Evolutionary conservation across 2,797 vertebrate species (phyloP), one percentile per base, ranked within the genome.

Genomic region (Tapera naevia): DNA sequence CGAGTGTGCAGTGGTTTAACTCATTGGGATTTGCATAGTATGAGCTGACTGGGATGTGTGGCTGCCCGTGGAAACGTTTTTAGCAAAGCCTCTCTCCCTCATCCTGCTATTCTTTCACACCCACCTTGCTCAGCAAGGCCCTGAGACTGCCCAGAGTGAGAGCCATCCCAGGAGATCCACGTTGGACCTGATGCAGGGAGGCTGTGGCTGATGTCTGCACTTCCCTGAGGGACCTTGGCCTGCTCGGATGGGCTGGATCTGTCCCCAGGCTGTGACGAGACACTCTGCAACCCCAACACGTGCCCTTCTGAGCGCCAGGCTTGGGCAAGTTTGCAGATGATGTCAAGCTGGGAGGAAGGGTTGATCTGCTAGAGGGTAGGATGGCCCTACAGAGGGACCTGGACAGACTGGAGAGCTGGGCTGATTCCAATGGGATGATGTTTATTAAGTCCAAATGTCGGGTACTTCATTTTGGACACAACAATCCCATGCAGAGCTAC

Each of bases 181-280:
- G 0, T 1, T 27, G 45, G n/a, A 14, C 6, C 7, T 3, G 2
- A 7, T 2, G 17, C 0, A 0, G 35, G 9, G 32, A 7, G 46
- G 37, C 33, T 3, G 2, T 27, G 60, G 13, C 13, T 37, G 35
- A 28, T 22, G 76, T 24, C 32, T 4, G 7, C 13, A 17, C 0
- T 0, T 56, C 43, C 39, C 56, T 0, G 17, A 11, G 50, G 25
- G 23, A 54, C 10, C 13, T 24, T 17, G 35, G 28, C 16, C 18
- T 9, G 7, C n/a, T 28, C 4, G 10, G 25, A 33, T 6, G 56
- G 65, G 62, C 39, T 35, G 35, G 51, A 28, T 32, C 17, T 1
- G 1, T 18, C 37, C 0, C 1, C 30, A 37, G 37, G 81, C 48
- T 37, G 56, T 0, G 3, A 56, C 4, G 67, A 66, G 27, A 70